These are phyloP conservation scores for Adelphocoris suturalis DNA, from an alignment of 2,888 invertebrate species.

Conservation along the genomic window DNA sequence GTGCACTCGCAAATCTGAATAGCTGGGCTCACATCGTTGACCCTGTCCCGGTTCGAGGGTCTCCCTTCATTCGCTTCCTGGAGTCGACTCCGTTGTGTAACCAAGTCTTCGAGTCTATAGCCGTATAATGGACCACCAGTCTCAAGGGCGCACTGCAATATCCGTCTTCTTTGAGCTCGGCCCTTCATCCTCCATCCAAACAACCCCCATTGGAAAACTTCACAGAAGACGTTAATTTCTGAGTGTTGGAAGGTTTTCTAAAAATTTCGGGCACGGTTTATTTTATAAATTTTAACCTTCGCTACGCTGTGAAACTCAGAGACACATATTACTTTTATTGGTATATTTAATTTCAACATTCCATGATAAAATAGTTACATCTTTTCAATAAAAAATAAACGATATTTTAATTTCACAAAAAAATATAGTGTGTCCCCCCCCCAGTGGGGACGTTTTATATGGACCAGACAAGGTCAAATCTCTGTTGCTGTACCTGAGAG, in stretches of 20 bases:
- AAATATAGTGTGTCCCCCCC: too few species aligned
- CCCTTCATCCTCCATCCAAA: neutral
- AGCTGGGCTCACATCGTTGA: neutral
- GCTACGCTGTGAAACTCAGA: too few species aligned
- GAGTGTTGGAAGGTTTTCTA: neutral
- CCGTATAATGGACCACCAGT: neutral
- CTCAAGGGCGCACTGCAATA: neutral
- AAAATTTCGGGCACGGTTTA: neutral
- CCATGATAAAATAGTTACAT: too few species aligned
- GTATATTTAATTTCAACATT: too few species aligned
- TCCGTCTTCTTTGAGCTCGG: neutral
- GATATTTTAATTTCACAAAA: too few species aligned
- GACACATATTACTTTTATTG: too few species aligned
- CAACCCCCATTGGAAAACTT: neutral
- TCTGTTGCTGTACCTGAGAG: too few species aligned
- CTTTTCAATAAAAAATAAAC: too few species aligned
- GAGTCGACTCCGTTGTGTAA: slow-evolving; percentile 8
- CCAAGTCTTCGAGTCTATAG: neutral
- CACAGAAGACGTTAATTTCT: neutral
- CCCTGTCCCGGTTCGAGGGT: slow-evolving; percentile 7
- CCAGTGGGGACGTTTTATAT: too few species aligned
- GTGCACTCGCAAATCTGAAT: neutral
- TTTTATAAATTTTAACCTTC: too few species aligned
- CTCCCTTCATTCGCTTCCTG: neutral
- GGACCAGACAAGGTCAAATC: too few species aligned